Percentiles rank a stretch among this genome's conserved stretches.
Evolutionary conservation across 2,113 vertebrate genomes (phyloP).

Genomic region (Etheostoma spectabile): DNA sequence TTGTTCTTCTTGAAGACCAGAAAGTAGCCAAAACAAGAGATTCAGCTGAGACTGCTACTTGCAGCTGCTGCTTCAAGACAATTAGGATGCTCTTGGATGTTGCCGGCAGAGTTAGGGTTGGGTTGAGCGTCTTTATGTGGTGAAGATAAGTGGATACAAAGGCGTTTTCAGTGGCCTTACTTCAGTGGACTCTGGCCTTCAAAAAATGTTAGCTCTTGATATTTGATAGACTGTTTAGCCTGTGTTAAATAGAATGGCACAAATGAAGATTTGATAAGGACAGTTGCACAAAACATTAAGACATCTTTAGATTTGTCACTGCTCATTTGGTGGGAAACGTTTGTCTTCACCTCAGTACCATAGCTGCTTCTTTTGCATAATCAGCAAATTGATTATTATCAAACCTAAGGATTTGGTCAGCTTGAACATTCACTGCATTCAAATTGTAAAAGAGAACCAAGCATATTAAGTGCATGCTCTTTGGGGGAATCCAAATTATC

Average conservation of each 20-base stretch:
- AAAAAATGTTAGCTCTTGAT: not conserved
- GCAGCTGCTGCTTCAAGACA: not conserved
- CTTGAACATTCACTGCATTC: conserved; percentile 58
- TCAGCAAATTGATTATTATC: conserved; percentile 59
- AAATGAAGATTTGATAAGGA: not conserved
- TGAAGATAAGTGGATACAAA: not conserved
- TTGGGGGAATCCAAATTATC: conserved; percentile 85
- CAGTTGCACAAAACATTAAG: not conserved
- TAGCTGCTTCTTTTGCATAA: conserved; percentile 58
- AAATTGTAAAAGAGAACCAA: conserved; percentile 54
- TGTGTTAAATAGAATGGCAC: not conserved
- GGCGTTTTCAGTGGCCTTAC: not conserved
- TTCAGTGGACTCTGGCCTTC: not conserved
- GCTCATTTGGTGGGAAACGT: conserved; percentile 75
- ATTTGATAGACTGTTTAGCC: not conserved
- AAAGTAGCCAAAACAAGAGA: too few relatives aligned
- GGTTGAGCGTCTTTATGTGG: not conserved
- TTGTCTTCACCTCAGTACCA: conserved; percentile 63
- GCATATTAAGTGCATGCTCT: conserved; percentile 87
- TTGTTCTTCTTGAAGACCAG: not conserved
- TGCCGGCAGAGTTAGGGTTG: not conserved
- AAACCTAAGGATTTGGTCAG: conserved; percentile 52
- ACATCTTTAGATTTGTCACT: conserved; percentile 72
- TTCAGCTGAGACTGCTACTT: too few relatives aligned
- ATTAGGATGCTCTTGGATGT: too few relatives aligned